Evolutionary conservation across 1,140 invertebrate species (phyloP).

Genomic region (Heliconius hermathena): DNA sequence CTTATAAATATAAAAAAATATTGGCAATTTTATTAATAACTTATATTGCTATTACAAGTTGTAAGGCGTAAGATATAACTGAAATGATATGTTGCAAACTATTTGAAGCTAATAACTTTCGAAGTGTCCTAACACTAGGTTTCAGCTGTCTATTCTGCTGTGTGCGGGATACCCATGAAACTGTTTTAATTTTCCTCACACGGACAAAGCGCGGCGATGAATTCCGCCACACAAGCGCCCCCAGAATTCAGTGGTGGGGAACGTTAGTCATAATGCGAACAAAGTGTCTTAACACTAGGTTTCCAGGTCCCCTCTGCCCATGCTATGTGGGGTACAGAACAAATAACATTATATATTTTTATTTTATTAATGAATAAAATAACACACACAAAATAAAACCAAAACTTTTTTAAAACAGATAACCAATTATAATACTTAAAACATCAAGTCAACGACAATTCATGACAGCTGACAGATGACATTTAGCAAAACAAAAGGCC

Average conservation of each 20-base stretch:
- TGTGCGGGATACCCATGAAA: too few species aligned
- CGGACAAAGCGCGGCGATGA: too few species aligned
- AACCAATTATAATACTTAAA: background rate
- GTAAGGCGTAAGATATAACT: background rate
- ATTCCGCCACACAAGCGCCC: too few species aligned
- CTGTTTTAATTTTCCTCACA: too few species aligned
- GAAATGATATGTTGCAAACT: too few species aligned
- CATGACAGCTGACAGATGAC: background rate
- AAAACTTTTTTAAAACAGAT: background rate
- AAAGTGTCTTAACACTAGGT: too few species aligned
- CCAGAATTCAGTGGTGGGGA: too few species aligned
- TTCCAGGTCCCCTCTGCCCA: too few species aligned
- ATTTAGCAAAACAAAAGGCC: background rate
- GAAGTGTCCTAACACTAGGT: too few species aligned
- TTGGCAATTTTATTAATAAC: background rate
- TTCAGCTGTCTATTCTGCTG: too few species aligned
- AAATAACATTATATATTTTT: background rate
- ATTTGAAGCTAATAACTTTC: too few species aligned
- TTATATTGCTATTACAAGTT: background rate
- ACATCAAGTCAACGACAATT: background rate
- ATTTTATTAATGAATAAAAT: background rate
- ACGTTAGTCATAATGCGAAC: too few species aligned
- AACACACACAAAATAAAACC: background rate
- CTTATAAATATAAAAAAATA: background rate
- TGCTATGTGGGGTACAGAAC: background rate